These are phyloP conservation scores for Apodemus sylvaticus DNA, from an alignment of 2,113 vertebrate genomes.

Conservation along the genomic window DNA sequence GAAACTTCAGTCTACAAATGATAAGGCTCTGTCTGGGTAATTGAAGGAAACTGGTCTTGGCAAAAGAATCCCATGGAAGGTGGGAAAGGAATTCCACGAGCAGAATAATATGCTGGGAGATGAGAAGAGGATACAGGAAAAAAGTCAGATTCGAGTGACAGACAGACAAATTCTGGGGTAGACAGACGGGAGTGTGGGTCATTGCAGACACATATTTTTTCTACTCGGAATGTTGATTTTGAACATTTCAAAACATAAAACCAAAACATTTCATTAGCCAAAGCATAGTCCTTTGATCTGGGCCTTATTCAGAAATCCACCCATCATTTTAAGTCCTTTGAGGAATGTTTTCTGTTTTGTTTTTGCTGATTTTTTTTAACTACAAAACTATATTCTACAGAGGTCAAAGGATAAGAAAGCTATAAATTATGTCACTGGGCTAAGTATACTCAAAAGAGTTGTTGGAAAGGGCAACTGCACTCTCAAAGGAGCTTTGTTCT, in stretches of 20 bases:
- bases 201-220: conserved; percentile 8
- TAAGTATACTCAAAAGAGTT: conserved; percentile 39
- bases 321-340: conserved; percentile 69
- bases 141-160: background rate
- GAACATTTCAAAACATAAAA: conserved; percentile 75
- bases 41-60: background rate
- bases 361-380: conserved; percentile 40
- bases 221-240: conserved; percentile 66
- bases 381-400: conserved; percentile 69
- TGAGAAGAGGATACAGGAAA: background rate
- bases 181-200: background rate
- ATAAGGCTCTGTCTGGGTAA: background rate
- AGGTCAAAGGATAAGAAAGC: conserved; percentile 71
- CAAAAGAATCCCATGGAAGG: background rate
- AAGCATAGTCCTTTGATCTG: conserved; percentile 70
- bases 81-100: background rate
- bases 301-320: conserved; percentile 60
- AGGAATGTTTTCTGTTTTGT: conserved; percentile 53
- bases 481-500: conserved; percentile 26
- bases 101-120: background rate
- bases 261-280: conserved; percentile 77
- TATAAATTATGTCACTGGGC: conserved; percentile 67
- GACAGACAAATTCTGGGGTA: background rate
- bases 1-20: background rate
- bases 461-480: background rate